Evolutionary conservation across 2,113 vertebrate species (phyloP).

Genomic region (Scalopus aquaticus): DNA sequence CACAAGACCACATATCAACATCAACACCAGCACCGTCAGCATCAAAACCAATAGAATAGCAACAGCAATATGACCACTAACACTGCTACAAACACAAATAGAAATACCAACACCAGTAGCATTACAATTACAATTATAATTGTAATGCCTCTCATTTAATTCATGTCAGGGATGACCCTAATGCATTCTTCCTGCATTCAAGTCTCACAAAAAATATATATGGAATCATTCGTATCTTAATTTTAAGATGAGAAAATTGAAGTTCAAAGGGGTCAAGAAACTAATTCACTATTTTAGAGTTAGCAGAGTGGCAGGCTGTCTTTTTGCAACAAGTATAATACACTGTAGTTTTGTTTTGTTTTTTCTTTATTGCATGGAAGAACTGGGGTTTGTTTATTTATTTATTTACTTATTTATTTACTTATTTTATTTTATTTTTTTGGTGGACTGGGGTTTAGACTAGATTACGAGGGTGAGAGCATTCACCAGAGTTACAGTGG

Average conservation of each 20-base stretch:
- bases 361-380: too few relatives aligned
- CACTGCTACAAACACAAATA: background rate
- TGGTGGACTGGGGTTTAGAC: too few relatives aligned
- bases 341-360: background rate
- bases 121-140: background rate
- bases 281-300: background rate
- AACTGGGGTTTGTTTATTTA: too few relatives aligned
- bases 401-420: too few relatives aligned
- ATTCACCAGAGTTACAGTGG: too few relatives aligned
- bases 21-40: background rate
- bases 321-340: background rate
- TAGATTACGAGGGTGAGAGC: too few relatives aligned
- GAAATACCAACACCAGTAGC: background rate
- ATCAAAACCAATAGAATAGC: background rate
- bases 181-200: background rate
- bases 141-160: background rate
- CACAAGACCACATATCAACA: background rate
- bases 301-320: background rate
- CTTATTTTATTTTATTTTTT: too few relatives aligned
- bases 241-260: background rate
- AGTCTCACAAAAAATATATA: background rate
- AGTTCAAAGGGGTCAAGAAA: background rate
- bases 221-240: background rate
- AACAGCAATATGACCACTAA: background rate
- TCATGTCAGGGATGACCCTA: background rate